Percentiles rank a stretch among this genome's conserved stretches.
Conservation (phyloP, 2,797 vertebrate genomes). For the Vireo griseus region DNA sequence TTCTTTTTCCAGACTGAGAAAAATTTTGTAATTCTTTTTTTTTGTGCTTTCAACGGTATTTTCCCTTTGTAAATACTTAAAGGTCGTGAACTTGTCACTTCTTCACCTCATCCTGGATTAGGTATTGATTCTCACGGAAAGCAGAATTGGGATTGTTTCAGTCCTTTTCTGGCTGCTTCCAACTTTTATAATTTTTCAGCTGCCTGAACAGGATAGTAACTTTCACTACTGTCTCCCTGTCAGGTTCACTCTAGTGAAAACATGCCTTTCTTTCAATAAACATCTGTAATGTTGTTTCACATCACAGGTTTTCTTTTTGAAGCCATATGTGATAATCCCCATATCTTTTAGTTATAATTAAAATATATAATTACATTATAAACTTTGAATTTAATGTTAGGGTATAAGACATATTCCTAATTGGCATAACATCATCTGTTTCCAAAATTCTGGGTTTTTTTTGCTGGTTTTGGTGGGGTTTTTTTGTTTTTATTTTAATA, state of each 20-base stretch:
- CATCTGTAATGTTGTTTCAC: not conserved
- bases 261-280: not conserved
- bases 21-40: not conserved
- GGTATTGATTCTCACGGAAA: not conserved
- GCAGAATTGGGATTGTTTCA: not conserved
- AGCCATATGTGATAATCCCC: not conserved
- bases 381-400: not conserved
- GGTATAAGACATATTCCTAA: not conserved
- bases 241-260: not conserved
- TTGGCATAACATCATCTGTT: not conserved
- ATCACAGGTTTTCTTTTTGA: not conserved
- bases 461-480: fast-evolving
- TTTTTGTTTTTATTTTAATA: not conserved
- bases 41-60: not conserved
- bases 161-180: not conserved
- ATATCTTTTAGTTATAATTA: not conserved
- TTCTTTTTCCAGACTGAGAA: not conserved
- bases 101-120: not conserved
- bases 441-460: not conserved
- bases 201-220: too few relatives aligned
- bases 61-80: not conserved
- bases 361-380: not conserved
- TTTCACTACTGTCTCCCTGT: not conserved
- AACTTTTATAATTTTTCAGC: not conserved
- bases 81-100: not conserved